These are phyloP conservation scores for Diogma glabrata DNA, from an alignment of 2,888 invertebrate species.

Conservation along the genomic window DNA sequence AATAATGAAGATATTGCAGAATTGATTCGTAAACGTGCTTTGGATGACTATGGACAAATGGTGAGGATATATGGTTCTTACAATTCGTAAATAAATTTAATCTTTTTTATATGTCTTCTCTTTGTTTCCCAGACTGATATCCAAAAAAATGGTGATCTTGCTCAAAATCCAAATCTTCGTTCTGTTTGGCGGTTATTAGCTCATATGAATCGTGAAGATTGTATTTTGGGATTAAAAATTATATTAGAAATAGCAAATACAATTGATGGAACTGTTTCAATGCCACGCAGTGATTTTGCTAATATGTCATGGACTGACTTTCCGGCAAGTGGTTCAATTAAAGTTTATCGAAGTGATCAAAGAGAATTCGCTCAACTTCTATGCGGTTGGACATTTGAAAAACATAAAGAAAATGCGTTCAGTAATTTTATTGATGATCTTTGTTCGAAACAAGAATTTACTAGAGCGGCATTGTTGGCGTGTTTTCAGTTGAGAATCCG, in stretches of 20 bases:
- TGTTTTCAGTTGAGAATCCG: slow-evolving; percentile 80
- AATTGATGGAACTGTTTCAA: slow-evolving; percentile 24
- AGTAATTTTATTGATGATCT: slow-evolving; percentile 52
- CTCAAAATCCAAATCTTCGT: slow-evolving; percentile 60
- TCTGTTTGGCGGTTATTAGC: slow-evolving; percentile 58
- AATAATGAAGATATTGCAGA: slow-evolving; percentile 48
- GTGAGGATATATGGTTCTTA: no score
- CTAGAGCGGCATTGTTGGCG: slow-evolving; percentile 82
- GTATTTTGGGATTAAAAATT: slow-evolving; percentile 41
- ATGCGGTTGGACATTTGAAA: slow-evolving; percentile 83
- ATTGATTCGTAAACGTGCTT: slow-evolving; percentile 54
- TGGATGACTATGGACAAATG: slow-evolving; percentile 60
- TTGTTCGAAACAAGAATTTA: slow-evolving; percentile 57
- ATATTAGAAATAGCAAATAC: slow-evolving; percentile 32
- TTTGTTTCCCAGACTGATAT: no score
- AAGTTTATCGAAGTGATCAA: slow-evolving; percentile 48
- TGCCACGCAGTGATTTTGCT: slow-evolving; percentile 29
- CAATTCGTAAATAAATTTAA: no score
- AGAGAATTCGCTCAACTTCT: slow-evolving; percentile 70
- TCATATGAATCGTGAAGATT: slow-evolving; percentile 43
- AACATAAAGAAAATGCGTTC: slow-evolving; percentile 44
- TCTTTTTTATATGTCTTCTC: no score
- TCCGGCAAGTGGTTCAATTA: slow-evolving; percentile 12
- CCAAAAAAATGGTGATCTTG: slow-evolving; percentile 66
- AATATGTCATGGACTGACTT: slow-evolving; percentile 34